These are phyloP conservation scores for Cactoblastis cactorum DNA, from an alignment of 2,888 invertebrate genomes.

Conservation along the genomic window DNA sequence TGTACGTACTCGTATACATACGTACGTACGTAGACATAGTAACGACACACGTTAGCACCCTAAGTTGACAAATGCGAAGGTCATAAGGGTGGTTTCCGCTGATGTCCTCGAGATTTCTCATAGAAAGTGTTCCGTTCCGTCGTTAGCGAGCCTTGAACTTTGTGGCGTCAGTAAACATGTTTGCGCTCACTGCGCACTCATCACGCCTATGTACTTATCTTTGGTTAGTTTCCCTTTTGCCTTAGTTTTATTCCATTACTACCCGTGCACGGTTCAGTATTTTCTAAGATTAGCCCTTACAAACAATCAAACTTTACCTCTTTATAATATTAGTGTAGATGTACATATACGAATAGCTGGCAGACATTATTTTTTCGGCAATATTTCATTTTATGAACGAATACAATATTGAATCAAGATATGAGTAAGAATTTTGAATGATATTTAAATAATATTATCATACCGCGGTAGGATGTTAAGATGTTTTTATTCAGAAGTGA, in stretches of 20 bases:
- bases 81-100: constrained; percentile 6
- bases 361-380: no score
- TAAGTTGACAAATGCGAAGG: constrained; percentile 4
- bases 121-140: constrained; percentile 54
- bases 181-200: constrained; percentile 71
- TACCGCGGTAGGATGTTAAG: constrained; percentile 4
- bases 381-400: no score
- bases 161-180: constrained; percentile 67
- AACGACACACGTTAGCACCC: background rate
- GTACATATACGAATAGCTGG: no score
- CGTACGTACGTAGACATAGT: no score
- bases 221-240: constrained; percentile 20
- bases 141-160: constrained; percentile 73
- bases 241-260: constrained; percentile 47
- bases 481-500: constrained; percentile 9
- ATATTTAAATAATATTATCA: constrained; percentile 1
- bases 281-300: no score
- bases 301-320: no score
- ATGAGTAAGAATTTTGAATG: constrained; percentile 12
- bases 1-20: no score
- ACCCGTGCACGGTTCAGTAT: no score
- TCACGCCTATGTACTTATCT: constrained; percentile 44
- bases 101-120: constrained; percentile 39
- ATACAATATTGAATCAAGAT: no score
- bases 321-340: no score